Percentiles rank a stretch among this genome's conserved stretches.
Conservation (phyloP, 2,113 vertebrate genomes). For the Corydoras maculifer region DNA sequence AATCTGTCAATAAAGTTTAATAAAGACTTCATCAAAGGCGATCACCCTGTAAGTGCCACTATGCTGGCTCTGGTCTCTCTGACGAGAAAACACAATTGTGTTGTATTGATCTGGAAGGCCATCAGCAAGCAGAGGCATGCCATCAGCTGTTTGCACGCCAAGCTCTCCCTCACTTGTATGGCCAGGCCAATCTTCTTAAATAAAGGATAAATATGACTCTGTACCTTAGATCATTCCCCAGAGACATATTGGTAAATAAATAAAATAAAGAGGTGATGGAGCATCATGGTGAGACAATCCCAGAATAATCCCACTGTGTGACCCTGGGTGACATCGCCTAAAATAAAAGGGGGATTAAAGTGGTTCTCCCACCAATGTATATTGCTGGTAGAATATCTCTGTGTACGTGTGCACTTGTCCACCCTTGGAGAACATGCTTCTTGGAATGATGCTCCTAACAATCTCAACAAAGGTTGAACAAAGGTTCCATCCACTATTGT, state of each 20-base stretch:
- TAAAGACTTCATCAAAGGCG: slow-evolving; percentile 67
- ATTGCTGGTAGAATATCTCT: background rate
- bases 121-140: slow-evolving; percentile 51
- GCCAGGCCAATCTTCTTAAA: slow-evolving; percentile 62
- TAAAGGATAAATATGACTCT: slow-evolving; percentile 57
- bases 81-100: slow-evolving; percentile 70
- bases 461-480: slow-evolving; percentile 19
- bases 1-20: slow-evolving; percentile 70
- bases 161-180: slow-evolving; percentile 11
- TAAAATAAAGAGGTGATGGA: slow-evolving; percentile 48
- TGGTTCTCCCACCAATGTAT: slow-evolving; percentile 40
- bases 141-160: slow-evolving; percentile 35
- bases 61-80: slow-evolving; percentile 54
- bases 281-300: slow-evolving; percentile 53
- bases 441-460: slow-evolving; percentile 19
- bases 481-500: slow-evolving; percentile 4
- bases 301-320: slow-evolving; percentile 53
- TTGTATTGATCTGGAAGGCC: slow-evolving; percentile 63
- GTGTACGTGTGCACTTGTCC: slow-evolving; percentile 7
- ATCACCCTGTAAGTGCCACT: slow-evolving; percentile 64
- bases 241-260: slow-evolving; percentile 54
- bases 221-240: slow-evolving; percentile 57
- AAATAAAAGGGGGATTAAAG: slow-evolving; percentile 54
- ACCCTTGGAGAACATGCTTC: slow-evolving; percentile 24
- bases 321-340: slow-evolving; percentile 61